Evolutionary conservation across 1,140 invertebrate species (phyloP), one percentile per base, ranked within the genome.

Genomic region (Heliothis virescens): DNA sequence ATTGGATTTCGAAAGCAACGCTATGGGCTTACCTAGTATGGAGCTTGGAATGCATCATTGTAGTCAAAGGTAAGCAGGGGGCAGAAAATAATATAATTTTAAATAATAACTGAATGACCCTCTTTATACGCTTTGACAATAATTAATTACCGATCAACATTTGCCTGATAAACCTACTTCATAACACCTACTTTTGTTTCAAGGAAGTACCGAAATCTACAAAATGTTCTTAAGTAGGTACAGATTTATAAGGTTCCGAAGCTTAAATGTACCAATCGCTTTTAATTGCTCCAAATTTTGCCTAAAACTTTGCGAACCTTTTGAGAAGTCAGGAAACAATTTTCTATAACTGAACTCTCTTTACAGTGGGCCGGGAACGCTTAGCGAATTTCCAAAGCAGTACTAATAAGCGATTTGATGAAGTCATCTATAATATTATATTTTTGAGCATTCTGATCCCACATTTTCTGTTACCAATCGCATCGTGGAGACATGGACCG

Each of bases 391-490:
- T 96, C 83, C 90, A 95, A 52, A 93, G 91, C 62, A 95, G 95
- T 81, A 94, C 95, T 0, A 96, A 96, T 72, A 96, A 96, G 81
- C 94, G 96, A 10, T 97, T 97, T 85, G 96, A 97, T 82, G 96
- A 97, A 91, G 95, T 96, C 52, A 96, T 97, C 82, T 97, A 97
- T 87, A 96, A 96, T 77, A 95, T 97, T 29, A 97, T 97, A 82
- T 97, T 97, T 85, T 91, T 97, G 63, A 96, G 96, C 82, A 95
- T 97, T 81, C 92, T 97, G n/a, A 96, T 96, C 12, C 96, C 96
- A 7, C 96, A 97, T 87, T 97, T 96, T 81, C 85, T 97, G 50
- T 85, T 97, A 13, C 96, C 96, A 0, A 94, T 97, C n/a, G 96
- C 96, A 2, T 96, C 96, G 7, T 97, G 96, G 96, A 94, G 96